Evolutionary conservation across 2,797 vertebrate genomes (phyloP).

Genomic region (Buceros bicornis): DNA sequence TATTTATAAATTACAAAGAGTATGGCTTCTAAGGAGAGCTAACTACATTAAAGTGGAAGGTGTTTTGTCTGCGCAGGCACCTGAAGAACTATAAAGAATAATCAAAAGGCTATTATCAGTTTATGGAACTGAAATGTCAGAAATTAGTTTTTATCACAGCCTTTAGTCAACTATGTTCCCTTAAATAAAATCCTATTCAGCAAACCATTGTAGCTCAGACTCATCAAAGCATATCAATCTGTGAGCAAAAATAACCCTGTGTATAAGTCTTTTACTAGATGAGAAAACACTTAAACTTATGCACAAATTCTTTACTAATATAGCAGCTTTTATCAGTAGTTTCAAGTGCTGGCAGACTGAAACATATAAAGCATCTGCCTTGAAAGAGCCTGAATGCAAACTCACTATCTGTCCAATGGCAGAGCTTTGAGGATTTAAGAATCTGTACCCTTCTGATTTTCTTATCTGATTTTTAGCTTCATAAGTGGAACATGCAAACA

Average conservation of each 20-base stretch:
- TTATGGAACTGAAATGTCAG: neutral
- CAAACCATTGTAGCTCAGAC: neutral
- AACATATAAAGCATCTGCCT: neutral
- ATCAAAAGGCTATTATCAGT: neutral
- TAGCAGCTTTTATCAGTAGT: neutral
- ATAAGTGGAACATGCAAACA: neutral
- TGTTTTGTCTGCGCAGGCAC: neutral
- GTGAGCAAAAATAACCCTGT: neutral
- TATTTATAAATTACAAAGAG: neutral
- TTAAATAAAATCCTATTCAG: neutral
- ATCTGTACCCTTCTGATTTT: neutral
- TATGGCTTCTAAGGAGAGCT: neutral
- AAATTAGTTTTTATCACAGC: neutral
- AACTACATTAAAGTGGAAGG: neutral
- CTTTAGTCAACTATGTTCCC: neutral
- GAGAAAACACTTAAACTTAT: neutral
- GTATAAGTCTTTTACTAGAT: neutral
- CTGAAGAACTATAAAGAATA: neutral
- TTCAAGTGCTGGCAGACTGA: neutral
- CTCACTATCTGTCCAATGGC: neutral
- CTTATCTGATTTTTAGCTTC: slow-evolving; percentile 44
- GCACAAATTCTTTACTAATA: neutral
- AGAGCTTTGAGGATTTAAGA: neutral
- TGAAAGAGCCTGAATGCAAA: neutral
- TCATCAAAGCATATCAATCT: neutral